Evolutionary conservation across 2,797 vertebrate species (phyloP).

Genomic region (Rhabdomys pumilio): DNA sequence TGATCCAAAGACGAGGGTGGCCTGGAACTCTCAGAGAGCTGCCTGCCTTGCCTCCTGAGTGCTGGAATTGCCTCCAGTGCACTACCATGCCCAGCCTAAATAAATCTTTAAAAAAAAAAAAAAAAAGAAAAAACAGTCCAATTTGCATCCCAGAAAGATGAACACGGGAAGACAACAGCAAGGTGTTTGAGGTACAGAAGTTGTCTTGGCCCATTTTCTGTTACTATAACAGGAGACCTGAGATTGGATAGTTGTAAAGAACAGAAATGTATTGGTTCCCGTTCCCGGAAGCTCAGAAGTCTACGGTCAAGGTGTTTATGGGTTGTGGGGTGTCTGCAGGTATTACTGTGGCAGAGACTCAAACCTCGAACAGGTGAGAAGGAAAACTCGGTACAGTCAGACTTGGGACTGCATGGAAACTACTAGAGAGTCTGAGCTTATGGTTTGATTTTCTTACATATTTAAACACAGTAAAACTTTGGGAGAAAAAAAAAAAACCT

Average conservation of each 20-base stretch:
- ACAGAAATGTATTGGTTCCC: background rate
- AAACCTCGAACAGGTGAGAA: background rate
- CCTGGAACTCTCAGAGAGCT: background rate
- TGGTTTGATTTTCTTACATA: background rate
- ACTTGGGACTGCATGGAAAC: background rate
- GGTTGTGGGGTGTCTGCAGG: background rate
- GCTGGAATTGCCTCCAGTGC: background rate
- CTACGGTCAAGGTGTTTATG: background rate
- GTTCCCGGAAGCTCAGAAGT: background rate
- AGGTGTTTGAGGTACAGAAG: background rate
- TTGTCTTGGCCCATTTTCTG: background rate
- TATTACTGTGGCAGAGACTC: background rate
- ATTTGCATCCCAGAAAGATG: constrained; percentile 7
- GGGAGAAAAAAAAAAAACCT: background rate
- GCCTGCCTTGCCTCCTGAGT: background rate
- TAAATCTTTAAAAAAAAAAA: background rate
- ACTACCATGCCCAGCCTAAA: background rate
- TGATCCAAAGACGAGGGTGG: background rate
- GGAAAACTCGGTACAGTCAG: background rate
- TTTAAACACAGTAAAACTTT: background rate
- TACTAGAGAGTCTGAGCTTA: background rate
- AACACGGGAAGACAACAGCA: background rate
- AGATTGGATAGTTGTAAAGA: background rate
- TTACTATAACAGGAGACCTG: background rate
- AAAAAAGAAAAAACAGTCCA: background rate